Evolutionary conservation across 2,113 vertebrate genomes (phyloP), one percentile per base, ranked within the genome.

Genomic region (Ailurus styani): DNA sequence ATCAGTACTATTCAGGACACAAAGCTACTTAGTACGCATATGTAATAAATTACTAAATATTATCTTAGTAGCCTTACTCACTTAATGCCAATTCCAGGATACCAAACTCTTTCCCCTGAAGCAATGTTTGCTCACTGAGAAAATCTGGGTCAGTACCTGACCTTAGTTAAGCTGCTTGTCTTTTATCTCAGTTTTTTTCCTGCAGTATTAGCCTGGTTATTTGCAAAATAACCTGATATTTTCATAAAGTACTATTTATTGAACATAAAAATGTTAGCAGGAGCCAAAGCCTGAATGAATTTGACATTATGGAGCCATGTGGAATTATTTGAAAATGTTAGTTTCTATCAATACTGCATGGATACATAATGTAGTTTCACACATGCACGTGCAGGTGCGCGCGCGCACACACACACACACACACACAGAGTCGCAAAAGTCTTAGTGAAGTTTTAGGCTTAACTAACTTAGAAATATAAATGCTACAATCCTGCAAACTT

Each of bases 271-370:
- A 88, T 91, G 57, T 90, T 68, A 62, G 21, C 21, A 47, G 7
- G 40, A 96, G 31, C 14, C 72, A 88, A 87, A 57, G 13, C n/a
- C 55, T 93, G 70, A 88, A 29, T 66, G 62, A 55, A 77, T 81
- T 87, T 93, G 79, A 93, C 75, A 91, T 96, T 87, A 45, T 55
- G 50, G 95, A 78, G 50, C 9, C 29, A 50, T 81, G 42, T 10
- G 52, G 64, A 95, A 91, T 91, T 95, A 96, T 91, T 94, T 96
- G 20, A 47, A 95, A 87, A 37, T 70, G 4, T n/a, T 78, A 50
- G 15, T 96, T 82, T 93, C 82, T 42, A 23, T 86, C 20, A 87
- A 6, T 70, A 75, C 82, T 92, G 45, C 23, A 87, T 40, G 42
- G 47, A 50, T 73, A 55, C 0, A 0, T 94, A 64, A 77, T 83